Base-by-base conservation (phyloP, 2,797 vertebrate species). In the Rhynchonycteris naso region DNA sequence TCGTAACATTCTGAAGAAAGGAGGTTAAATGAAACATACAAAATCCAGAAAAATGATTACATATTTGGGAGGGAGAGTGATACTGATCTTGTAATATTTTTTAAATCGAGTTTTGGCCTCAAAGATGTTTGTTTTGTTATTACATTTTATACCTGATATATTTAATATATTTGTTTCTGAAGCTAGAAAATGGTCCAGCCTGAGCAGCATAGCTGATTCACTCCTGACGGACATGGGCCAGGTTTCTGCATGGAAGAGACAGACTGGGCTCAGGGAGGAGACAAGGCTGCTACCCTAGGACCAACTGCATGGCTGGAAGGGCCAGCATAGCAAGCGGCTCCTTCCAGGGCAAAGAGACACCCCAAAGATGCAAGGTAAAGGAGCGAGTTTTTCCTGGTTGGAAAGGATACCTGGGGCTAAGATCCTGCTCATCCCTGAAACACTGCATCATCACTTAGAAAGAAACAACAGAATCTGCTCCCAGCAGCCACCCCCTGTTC, bases 131-230 rank as follows among this genome's bases (percentile, higher is more conserved):
- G 21, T 89, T 78, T 76, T 79, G 75, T 59, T 72, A 86, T 24
- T 86, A 56, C 24, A 80, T 87, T 50, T 65, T 76, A 30, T 26
- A 88, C 47, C 47, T 68, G 63, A 43, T 15, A 15, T 50, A 75
- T 58, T 65, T 91, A 59, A 38, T 1, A 16, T 43, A 59, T 47
- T 84, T 88, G 28, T 61, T 96, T 87, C 33, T 43, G 28, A 72
- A 82, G n/a, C 30, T 81, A 82, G 93, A 74, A 76, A 96, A 96
- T 63, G 2, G 63, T 35, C 21, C 81, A 72, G 65, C 78, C 96
- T 96, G 92, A 97, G 85, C 2, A 50, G 28, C 50, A n/a, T 66
- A 63, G 59, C 12, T 76, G 63, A 82, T 88, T 97, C 93, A 43
- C 52, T 90, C 71, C 66, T 43, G 88, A 80, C 88, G 80, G 74